Evolutionary conservation across 2,797 vertebrate genomes (phyloP).

Genomic region (Acrossocheilus fasciatus): DNA sequence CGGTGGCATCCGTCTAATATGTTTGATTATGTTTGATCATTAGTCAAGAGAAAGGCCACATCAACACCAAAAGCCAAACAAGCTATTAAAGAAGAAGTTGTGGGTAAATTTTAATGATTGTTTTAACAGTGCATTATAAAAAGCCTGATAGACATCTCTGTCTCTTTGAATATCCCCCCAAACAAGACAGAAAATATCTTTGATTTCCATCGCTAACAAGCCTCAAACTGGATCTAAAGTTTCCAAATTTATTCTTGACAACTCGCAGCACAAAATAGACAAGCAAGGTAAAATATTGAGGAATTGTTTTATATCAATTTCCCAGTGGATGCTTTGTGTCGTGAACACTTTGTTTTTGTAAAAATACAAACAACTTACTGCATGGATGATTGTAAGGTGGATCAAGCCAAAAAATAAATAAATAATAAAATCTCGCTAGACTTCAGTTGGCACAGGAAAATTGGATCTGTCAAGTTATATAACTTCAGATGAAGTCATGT

Average conservation of each 20-base stretch:
- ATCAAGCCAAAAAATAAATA: constrained; percentile 11
- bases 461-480: constrained; percentile 55
- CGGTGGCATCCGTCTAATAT: not conserved
- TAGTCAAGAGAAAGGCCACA: constrained; percentile 46
- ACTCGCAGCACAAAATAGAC: not conserved
- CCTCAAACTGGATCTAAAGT: constrained; percentile 68
- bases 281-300: constrained; percentile 4
- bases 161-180: not conserved
- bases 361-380: not conserved
- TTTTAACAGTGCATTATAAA: not conserved
- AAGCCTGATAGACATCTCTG: not conserved
- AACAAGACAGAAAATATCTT: not conserved
- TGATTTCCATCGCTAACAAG: constrained; percentile 61
- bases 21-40: constrained; percentile 26
- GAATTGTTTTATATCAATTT: constrained; percentile 4
- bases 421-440: constrained; percentile 26
- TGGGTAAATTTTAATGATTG: constrained; percentile 24
- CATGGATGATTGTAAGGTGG: constrained; percentile 13
- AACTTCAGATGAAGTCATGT: constrained; percentile 48
- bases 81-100: constrained; percentile 38
- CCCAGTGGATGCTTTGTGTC: not conserved
- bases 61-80: constrained; percentile 35
- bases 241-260: constrained; percentile 34
- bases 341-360: not conserved
- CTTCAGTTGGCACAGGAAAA: constrained; percentile 49